Conservation (phyloP, 2,888 invertebrate genomes). For the Euplexia lucipara region DNA sequence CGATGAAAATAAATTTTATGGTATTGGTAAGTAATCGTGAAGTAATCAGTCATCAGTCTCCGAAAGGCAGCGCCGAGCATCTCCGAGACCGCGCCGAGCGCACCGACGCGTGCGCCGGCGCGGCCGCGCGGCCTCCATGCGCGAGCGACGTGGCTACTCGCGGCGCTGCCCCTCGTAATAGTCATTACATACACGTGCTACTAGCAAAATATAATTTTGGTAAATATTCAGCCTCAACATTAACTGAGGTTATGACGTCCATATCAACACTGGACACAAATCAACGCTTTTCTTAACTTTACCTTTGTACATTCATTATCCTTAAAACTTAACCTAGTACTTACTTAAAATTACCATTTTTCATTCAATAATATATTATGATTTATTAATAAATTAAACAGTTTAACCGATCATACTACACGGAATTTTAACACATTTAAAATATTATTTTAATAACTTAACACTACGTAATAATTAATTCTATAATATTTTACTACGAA, state of each 20-base stretch:
- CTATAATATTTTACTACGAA: slow-evolving; percentile 75
- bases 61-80: slow-evolving; percentile 46
- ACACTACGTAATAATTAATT: slow-evolving; percentile 46
- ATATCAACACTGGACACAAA: slow-evolving; percentile 64
- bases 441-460: slow-evolving; percentile 56
- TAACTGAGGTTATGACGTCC: slow-evolving; percentile 62
- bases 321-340: slow-evolving; percentile 57
- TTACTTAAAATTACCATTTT: slow-evolving; percentile 65
- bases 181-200: slow-evolving; percentile 55
- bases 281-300: slow-evolving; percentile 61
- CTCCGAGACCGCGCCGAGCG: slow-evolving; percentile 12
- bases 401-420: slow-evolving; percentile 71
- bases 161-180: slow-evolving; percentile 34
- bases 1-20: slow-evolving; percentile 58
- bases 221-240: slow-evolving; percentile 60
- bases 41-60: slow-evolving; percentile 64
- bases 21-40: slow-evolving; percentile 57
- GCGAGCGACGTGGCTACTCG: too few relatives aligned
- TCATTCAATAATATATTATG: slow-evolving; percentile 70
- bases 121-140: neutral
- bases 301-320: slow-evolving; percentile 76
- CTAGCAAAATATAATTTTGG: slow-evolving; percentile 58
- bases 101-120: neutral
- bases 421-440: slow-evolving; percentile 62
- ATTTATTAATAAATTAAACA: slow-evolving; percentile 79